phyloP scores from a whole-genome alignment of 2,797 vertebrate genomes.

The Amphiprion clarkii region DNA sequence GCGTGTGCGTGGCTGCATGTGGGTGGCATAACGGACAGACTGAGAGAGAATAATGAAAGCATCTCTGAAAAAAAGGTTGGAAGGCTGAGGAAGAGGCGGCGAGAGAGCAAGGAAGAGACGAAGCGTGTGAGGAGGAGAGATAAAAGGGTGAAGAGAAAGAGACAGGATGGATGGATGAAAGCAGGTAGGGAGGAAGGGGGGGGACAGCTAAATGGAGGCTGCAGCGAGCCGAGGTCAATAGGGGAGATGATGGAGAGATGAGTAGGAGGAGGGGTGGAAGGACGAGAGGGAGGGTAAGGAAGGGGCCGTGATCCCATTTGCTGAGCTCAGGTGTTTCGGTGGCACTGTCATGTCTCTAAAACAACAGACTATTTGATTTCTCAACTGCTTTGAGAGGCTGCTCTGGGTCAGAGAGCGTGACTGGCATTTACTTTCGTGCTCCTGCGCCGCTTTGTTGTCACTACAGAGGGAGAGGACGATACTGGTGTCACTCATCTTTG shows the following conservation, averaged over 20 bases:
- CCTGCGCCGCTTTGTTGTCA: neutral
- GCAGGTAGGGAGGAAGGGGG: slow-evolving; percentile 13
- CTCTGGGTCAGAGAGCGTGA: slow-evolving; percentile 41
- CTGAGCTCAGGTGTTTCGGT: slow-evolving; percentile 72
- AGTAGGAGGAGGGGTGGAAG: slow-evolving; percentile 36
- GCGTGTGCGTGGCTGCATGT: slow-evolving; percentile 22
- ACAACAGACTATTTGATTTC: slow-evolving; percentile 67
- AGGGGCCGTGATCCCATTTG: slow-evolving; percentile 56
- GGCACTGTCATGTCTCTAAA: slow-evolving; percentile 62
- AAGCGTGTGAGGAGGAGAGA: slow-evolving; percentile 9
- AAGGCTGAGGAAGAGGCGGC: slow-evolving; percentile 32
- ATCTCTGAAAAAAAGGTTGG: slow-evolving; percentile 45
- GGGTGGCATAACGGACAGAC: slow-evolving; percentile 39
- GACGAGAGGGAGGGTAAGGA: slow-evolving; percentile 39
- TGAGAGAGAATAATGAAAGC: slow-evolving; percentile 56
- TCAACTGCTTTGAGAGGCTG: slow-evolving; percentile 20
- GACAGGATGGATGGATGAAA: neutral
- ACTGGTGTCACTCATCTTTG: neutral
- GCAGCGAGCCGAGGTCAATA: slow-evolving; percentile 51
- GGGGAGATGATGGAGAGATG: slow-evolving; percentile 59
- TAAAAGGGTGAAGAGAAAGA: neutral
- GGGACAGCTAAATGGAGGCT: slow-evolving; percentile 33
- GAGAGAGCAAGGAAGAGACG: slow-evolving; percentile 15
- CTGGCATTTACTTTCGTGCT: slow-evolving; percentile 39
- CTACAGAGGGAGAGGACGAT: neutral